Evolutionary conservation across 2,113 vertebrate species (phyloP), one percentile per base, ranked within the genome.

Genomic region (Macquaria ambigua): DNA sequence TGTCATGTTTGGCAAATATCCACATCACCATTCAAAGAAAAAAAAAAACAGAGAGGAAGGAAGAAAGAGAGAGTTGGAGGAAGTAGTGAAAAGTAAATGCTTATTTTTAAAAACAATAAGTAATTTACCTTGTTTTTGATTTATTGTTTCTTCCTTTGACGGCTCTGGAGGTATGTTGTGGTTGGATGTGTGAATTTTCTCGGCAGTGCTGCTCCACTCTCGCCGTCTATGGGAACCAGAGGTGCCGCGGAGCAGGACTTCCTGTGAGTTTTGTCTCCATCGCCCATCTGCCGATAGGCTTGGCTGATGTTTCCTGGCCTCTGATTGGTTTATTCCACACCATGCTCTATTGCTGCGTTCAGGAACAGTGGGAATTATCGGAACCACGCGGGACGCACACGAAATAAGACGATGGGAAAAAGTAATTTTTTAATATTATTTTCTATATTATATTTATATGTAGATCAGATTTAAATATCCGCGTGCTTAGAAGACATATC

Each of bases 241-340:
- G 81, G 9, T 64, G 41, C 37, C 8, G 25, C 52, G 70, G 58
- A n/a, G 11, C 0, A 16, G 8, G 3, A 14, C 74, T 90, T 87
- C 74, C 66, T 68, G 69, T 3, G 59, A 82, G 79, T 93, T 92
- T 92, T 93, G 85, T 92, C 55, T 77, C 48, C 66, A 9, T 46
- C 41, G 41, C 7, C 15, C 55, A 92, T 93, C 93, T 79, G 92
- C 85, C 52, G 92, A 94, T 88, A 74, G 85, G 77, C 84, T 92
- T 66, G 50, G 85, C 90, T 82, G 87, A 92, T 85, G 53, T 83
- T 76, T 79, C 37, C 69, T 18, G 82, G 61, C 12, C 25, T 83
- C 80, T 66, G 88, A 95, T 95, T 95, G 94, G 94, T 48, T 82
- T 16, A 12, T 48, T 41, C 18, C 23, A 31, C 25, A 88, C 79